Evolutionary conservation across 2,888 invertebrate genomes (phyloP).

Genomic region (Xestia xanthographa): DNA sequence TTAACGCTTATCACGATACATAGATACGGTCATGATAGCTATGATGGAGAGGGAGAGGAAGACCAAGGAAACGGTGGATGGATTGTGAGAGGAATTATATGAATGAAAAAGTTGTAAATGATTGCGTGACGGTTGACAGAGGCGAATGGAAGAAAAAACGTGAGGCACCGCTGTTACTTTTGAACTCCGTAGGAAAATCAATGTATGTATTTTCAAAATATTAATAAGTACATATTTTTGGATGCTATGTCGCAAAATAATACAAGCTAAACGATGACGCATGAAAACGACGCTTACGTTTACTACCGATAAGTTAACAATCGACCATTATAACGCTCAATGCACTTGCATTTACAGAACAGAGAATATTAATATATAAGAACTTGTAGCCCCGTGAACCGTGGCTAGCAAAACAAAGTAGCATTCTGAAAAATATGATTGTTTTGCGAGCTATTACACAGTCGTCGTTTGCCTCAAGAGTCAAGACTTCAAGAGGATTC

Average conservation of each 20-base stretch:
- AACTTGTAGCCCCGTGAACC: neutral
- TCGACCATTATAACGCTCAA: conserved; percentile 23
- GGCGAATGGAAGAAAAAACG: no score
- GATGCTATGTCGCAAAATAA: conserved; percentile 8
- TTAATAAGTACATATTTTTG: neutral
- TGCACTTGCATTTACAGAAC: conserved; percentile 8
- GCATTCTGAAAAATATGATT: neutral
- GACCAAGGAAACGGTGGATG: neutral
- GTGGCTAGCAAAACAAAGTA: conserved; percentile 5
- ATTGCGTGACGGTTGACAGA: no score
- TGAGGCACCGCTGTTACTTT: neutral
- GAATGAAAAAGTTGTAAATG: no score
- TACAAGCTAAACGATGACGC: conserved; percentile 27
- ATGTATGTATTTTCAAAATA: no score
- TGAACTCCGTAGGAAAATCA: conserved; percentile 1
- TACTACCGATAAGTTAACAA: conserved; percentile 32
- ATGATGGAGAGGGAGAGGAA: neutral
- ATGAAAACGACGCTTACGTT: neutral
- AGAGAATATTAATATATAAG: conserved; percentile 9
- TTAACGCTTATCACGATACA: neutral
- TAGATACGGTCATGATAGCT: neutral
- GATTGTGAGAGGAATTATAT: no score
- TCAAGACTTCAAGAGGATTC: neutral
- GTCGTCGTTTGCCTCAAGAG: conserved; percentile 9
- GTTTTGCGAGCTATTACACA: neutral